These are phyloP conservation scores for Acleris holmiana DNA, from an alignment of 2,888 invertebrate species.

Conservation along the genomic window DNA sequence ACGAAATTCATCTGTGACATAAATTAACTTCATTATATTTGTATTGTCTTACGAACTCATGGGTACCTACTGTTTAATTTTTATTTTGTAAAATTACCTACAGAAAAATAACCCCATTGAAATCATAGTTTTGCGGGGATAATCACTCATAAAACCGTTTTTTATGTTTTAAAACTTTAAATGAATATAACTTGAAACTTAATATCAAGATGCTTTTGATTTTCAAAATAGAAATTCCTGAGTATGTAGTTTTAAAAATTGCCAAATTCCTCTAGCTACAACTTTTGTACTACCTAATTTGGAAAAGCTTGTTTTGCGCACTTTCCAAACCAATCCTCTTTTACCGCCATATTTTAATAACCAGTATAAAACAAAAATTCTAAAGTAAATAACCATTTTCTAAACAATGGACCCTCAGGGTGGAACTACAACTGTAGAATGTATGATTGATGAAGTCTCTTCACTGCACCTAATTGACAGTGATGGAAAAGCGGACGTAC, in stretches of 20 bases:
- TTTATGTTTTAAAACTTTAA: no score
- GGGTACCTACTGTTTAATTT: constrained; percentile 9
- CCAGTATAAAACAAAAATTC: constrained; percentile 11
- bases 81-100: not conserved
- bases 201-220: no score
- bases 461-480: constrained; percentile 81
- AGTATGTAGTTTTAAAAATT: no score
- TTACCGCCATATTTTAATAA: not conserved
- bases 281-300: no score
- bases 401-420: constrained; percentile 62
- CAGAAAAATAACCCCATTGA: not conserved
- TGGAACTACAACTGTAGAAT: constrained; percentile 56
- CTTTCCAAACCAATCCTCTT: no score
- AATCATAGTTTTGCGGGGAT: no score
- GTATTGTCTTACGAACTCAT: constrained; percentile 26
- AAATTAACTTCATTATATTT: constrained; percentile 34
- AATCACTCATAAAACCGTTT: no score
- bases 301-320: no score
- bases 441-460: constrained; percentile 80
- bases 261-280: no score
- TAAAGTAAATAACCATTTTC: constrained; percentile 29
- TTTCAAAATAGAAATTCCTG: no score
- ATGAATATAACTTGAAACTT: no score
- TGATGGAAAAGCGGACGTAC: constrained; percentile 76
- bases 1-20: constrained; percentile 16